Evolutionary conservation across 2,797 vertebrate genomes (phyloP).

Genomic region (Muscicapa striata): DNA sequence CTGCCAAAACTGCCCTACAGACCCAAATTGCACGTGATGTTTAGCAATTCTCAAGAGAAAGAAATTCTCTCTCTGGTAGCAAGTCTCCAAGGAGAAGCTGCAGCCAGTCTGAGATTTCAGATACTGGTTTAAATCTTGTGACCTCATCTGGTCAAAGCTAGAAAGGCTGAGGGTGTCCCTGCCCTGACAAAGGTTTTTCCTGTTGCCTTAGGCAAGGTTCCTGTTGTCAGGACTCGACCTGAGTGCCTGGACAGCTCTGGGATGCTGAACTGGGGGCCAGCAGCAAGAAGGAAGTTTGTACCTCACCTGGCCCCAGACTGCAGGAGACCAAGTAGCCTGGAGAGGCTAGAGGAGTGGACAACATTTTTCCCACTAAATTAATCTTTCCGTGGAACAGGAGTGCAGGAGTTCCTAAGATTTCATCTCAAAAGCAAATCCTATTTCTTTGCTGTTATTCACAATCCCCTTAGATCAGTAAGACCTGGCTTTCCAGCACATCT

Average conservation of each 20-base stretch:
- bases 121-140: neutral
- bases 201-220: neutral
- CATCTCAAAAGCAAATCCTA: neutral
- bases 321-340: neutral
- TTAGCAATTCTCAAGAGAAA: fast-evolving
- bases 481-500: neutral
- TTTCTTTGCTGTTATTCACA: neutral
- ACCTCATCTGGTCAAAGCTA: neutral
- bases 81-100: neutral
- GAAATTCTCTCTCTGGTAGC: neutral
- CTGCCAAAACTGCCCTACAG: neutral
- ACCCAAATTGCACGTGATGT: neutral
- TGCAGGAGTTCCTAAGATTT: neutral
- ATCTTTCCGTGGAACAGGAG: neutral
- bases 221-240: neutral
- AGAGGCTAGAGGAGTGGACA: neutral
- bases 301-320: neutral
- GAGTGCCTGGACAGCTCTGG: neutral
- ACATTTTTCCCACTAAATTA: neutral
- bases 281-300: neutral
- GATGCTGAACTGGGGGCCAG: neutral
- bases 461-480: neutral
- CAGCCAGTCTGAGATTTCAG: neutral
- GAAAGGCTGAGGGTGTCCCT: neutral
- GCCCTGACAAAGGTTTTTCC: neutral